A percentile compares a stretch with the other conserved stretches of the same genome.
Conservation (phyloP, 1,140 invertebrate species). For the Delia radicum region DNA sequence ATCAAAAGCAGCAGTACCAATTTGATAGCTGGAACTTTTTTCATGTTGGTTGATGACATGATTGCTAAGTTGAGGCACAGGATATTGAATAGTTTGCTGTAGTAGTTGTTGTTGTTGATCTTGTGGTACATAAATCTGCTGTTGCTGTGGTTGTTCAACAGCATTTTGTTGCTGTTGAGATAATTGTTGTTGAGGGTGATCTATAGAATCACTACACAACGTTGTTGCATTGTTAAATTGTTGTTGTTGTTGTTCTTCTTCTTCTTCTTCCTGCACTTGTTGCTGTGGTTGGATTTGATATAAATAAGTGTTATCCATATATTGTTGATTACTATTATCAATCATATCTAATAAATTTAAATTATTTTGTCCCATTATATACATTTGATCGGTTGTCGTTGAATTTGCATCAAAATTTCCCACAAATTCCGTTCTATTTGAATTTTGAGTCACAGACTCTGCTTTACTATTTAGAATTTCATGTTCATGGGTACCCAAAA, state of each 20-base stretch:
- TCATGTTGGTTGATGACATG: slow-evolving; percentile 34
- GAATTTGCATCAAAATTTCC: slow-evolving; percentile 16
- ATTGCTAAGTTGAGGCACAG: slow-evolving; percentile 9
- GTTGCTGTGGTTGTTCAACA: neutral
- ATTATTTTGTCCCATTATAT: neutral
- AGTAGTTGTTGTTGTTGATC: slow-evolving; percentile 29
- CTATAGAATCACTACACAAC: neutral
- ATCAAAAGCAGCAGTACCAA: slow-evolving; percentile 38
- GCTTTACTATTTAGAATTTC: slow-evolving; percentile 13
- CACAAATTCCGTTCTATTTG: neutral
- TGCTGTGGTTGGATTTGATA: slow-evolving; percentile 15
- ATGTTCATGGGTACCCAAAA: slow-evolving; percentile 23
- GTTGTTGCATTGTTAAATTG: neutral
- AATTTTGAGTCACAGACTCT: neutral
- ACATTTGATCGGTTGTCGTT: slow-evolving; percentile 16
- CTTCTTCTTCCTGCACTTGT: slow-evolving; percentile 26
- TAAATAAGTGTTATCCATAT: neutral
- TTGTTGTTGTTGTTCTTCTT: neutral
- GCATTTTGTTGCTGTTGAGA: neutral
- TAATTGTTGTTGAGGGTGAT: neutral
- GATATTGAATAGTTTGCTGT: slow-evolving; percentile 25
- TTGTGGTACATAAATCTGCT: neutral
- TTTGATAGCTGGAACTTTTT: slow-evolving; percentile 48
- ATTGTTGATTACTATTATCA: neutral
- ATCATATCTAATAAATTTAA: neutral